These are phyloP conservation scores for Drosophila biarmipes DNA, from an alignment of 1,140 invertebrate genomes.

Conservation along the genomic window DNA sequence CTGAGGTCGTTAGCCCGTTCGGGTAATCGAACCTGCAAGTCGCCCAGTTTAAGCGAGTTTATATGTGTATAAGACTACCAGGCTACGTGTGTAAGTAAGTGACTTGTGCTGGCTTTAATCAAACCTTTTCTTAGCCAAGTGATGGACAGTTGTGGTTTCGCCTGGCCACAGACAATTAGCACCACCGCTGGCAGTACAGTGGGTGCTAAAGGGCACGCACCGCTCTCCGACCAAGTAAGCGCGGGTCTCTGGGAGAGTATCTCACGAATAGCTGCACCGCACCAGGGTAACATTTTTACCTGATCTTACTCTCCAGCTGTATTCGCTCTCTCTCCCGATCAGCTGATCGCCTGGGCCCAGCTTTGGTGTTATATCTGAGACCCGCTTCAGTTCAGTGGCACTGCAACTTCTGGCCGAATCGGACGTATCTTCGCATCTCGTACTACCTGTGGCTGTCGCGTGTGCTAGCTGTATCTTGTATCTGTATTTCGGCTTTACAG, in stretches of 20 bases:
- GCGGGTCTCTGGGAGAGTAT: not conserved
- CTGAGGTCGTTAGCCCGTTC: slow-evolving; percentile 51
- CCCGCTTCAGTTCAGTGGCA: slow-evolving; percentile 51
- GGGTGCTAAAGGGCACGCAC: slow-evolving; percentile 34
- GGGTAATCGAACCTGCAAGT: slow-evolving; percentile 64
- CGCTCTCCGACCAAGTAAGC: not conserved
- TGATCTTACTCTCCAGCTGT: slow-evolving; percentile 9
- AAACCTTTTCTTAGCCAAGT: slow-evolving; percentile 20
- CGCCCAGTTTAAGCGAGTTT: slow-evolving; percentile 9
- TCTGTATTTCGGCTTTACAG: slow-evolving; percentile 62
- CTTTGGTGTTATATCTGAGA: slow-evolving; percentile 18
- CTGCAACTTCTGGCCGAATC: slow-evolving; percentile 38
- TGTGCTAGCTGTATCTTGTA: slow-evolving; percentile 26
- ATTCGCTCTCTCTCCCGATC: slow-evolving; percentile 23
- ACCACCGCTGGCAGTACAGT: slow-evolving; percentile 43
- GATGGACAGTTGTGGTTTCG: slow-evolving; percentile 42
- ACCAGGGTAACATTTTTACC: not conserved
- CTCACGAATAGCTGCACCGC: slow-evolving; percentile 11
- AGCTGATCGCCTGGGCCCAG: slow-evolving; percentile 54
- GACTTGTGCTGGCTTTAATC: slow-evolving; percentile 16
- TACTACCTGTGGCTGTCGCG: slow-evolving; percentile 14
- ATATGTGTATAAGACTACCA: not conserved
- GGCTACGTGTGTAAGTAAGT: slow-evolving; percentile 11
- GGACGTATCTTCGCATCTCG: slow-evolving; percentile 23
- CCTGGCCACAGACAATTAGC: slow-evolving; percentile 59